Conservation (phyloP, 2,888 invertebrate genomes). For the Homarus gammarus region DNA sequence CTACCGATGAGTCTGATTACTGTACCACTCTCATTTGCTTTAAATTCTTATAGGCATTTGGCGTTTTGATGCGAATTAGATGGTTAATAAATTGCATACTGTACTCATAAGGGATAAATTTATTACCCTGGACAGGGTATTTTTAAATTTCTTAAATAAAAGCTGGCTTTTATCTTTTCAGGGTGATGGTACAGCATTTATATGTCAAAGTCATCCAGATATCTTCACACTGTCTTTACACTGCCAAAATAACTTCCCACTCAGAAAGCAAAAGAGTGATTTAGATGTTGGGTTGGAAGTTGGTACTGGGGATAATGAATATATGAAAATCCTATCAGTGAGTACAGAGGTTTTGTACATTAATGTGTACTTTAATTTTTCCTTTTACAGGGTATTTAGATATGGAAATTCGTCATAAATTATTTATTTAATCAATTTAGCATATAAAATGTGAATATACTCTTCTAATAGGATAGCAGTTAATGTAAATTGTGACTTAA, state of each 20-base stretch:
- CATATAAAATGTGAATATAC: neutral
- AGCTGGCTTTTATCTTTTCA: slow-evolving; percentile 62
- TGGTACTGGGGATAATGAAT: slow-evolving; percentile 76
- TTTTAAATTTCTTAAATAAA: neutral
- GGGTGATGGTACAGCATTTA: slow-evolving; percentile 79
- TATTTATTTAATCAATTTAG: neutral
- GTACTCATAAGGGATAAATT: too few species aligned
- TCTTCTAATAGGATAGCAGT: too few species aligned
- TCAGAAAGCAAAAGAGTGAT: slow-evolving; percentile 78
- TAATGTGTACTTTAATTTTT: neutral
- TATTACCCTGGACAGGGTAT: neutral
- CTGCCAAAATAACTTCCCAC: slow-evolving; percentile 78
- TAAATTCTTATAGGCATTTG: too few species aligned
- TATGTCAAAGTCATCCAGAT: slow-evolving; percentile 77
- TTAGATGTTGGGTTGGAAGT: slow-evolving; percentile 77
- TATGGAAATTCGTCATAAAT: too few species aligned
- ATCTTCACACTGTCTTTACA: slow-evolving; percentile 79
- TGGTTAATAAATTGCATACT: too few species aligned
- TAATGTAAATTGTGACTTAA: too few species aligned
- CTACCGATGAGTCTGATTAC: too few species aligned
- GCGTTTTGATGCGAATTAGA: too few species aligned
- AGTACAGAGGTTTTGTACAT: slow-evolving; percentile 17
- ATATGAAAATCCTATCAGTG: slow-evolving; percentile 68
- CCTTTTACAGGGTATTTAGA: too few species aligned
- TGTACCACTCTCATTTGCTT: too few species aligned